phyloP scores from a whole-genome alignment of 2,113 vertebrate genomes.

The Antidorcas marsupialis region DNA sequence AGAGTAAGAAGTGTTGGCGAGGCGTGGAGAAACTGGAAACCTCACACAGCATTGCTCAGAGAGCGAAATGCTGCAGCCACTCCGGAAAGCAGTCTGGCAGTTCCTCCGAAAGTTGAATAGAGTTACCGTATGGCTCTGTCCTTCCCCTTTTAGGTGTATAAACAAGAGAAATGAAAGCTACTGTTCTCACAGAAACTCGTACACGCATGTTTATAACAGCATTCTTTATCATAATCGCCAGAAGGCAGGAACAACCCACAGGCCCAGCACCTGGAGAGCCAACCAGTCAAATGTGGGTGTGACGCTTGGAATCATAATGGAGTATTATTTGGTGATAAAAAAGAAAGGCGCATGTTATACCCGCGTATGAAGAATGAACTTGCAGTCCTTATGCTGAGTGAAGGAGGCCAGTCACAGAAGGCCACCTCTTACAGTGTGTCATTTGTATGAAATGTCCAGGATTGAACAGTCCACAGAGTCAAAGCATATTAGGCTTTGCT shows the following conservation, averaged over 20 bases:
- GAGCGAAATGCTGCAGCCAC: background rate
- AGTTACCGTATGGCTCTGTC: background rate
- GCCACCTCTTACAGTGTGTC: background rate
- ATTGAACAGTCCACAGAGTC: background rate
- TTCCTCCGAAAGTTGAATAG: background rate
- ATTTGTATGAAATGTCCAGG: background rate
- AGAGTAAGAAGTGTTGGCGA: background rate
- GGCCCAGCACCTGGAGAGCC: background rate
- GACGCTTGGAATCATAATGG: background rate
- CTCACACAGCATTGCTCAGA: background rate
- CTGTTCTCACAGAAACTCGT: background rate
- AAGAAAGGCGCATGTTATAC: background rate
- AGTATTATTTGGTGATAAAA: background rate
- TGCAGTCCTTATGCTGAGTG: background rate
- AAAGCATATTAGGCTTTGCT: background rate
- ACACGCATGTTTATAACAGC: background rate
- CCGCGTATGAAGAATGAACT: no score
- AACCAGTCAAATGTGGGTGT: background rate
- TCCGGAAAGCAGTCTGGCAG: background rate
- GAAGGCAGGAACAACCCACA: background rate
- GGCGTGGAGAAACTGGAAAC: background rate
- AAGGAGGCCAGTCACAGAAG: background rate
- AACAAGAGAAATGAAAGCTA: background rate
- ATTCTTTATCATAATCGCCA: background rate
- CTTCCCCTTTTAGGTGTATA: background rate